Percentiles rank a stretch among this genome's conserved stretches.
Evolutionary conservation across 2,113 vertebrate genomes (phyloP).

Genomic region (Paralichthys olivaceus): DNA sequence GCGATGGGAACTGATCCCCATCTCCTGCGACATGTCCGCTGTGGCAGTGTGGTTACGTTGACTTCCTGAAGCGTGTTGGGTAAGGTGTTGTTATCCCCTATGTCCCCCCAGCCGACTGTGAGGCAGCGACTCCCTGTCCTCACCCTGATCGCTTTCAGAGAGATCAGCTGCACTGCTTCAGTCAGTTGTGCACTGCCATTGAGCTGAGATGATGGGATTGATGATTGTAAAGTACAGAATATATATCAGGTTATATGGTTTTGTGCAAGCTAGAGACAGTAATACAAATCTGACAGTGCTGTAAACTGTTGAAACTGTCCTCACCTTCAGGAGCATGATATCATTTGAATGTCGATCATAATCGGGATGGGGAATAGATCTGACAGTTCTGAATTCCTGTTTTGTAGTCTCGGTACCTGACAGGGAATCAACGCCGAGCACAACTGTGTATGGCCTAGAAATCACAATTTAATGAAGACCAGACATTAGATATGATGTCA

Average conservation of each 20-base stretch:
- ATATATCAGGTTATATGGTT: not conserved
- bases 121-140: constrained; percentile 38
- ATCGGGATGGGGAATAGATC: constrained; percentile 58
- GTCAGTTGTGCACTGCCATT: constrained; percentile 50
- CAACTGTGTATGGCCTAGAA: constrained; percentile 68
- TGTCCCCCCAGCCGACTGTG: constrained; percentile 69
- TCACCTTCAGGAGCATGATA: constrained; percentile 83
- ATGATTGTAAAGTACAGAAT: not conserved
- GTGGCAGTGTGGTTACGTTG: constrained; percentile 60
- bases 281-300: not conserved
- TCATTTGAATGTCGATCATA: constrained; percentile 66
- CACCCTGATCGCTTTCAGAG: constrained; percentile 19
- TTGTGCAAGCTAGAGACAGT: not conserved
- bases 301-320: not conserved
- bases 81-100: constrained; percentile 58
- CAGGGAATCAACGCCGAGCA: constrained; percentile 72
- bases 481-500: constrained; percentile 6
- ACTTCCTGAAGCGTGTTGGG: constrained; percentile 69
- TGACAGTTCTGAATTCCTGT: constrained; percentile 41
- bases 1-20: constrained; percentile 39
- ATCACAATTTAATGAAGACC: not conserved
- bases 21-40: constrained; percentile 28
- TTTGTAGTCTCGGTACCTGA: constrained; percentile 27
- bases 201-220: constrained; percentile 53
- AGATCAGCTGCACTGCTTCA: constrained; percentile 65